phyloP scores from a whole-genome alignment of 2,888 invertebrate species.

The Helobdella robusta region DNA sequence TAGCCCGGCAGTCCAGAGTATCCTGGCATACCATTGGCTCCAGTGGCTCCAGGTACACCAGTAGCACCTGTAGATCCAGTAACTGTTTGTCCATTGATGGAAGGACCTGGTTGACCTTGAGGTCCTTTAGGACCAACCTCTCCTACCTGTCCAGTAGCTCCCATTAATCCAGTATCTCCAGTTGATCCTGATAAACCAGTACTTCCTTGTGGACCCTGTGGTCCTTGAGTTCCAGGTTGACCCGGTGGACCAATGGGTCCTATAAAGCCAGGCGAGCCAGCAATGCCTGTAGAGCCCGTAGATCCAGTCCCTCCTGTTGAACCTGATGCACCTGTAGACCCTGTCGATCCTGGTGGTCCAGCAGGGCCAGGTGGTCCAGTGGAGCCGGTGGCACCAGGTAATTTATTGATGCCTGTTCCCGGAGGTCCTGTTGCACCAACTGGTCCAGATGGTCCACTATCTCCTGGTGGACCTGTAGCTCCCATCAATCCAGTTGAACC shows the following conservation, averaged over 20 bases:
- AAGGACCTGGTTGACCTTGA: too few relatives aligned
- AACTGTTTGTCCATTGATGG: constrained; percentile 19
- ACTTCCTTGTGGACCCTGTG: constrained; percentile 22
- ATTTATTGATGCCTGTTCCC: constrained; percentile 7
- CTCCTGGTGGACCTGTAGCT: constrained; percentile 9
- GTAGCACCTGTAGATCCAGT: background rate
- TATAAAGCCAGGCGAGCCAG: constrained; percentile 22
- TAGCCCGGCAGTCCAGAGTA: background rate
- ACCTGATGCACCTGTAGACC: background rate
- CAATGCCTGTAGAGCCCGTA: constrained; percentile 1
- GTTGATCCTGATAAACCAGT: constrained; percentile 25
- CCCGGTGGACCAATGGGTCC: constrained; percentile 30
- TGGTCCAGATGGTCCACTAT: constrained; percentile 16
- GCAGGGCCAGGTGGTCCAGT: constrained; percentile 27
- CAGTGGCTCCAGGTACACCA: background rate
- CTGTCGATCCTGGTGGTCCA: background rate
- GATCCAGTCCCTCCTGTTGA: constrained; percentile 13
- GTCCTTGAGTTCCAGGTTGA: constrained; percentile 20
- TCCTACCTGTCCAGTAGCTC: constrained; percentile 16
- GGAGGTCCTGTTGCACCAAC: constrained; percentile 25
- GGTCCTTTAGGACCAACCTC: constrained; percentile 16
- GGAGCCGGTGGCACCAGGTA: constrained; percentile 25
- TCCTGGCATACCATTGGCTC: background rate
- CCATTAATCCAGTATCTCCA: constrained; percentile 24
- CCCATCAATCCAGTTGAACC: constrained; percentile 4